Conservation (phyloP, 2,888 invertebrate species). For the Eulithis testata region DNA sequence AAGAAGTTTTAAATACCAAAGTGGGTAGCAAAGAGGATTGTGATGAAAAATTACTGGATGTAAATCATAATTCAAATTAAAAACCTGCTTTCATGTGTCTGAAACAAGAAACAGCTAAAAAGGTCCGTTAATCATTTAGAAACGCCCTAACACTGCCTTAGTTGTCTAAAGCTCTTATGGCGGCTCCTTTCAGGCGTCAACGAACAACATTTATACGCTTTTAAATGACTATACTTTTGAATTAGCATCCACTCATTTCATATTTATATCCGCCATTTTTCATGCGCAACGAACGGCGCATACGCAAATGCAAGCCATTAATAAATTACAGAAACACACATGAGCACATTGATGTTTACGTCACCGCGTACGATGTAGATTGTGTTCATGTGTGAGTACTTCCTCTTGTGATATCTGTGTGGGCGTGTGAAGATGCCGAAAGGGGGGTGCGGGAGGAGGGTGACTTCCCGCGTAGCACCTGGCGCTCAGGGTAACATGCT, state of each 20-base stretch:
- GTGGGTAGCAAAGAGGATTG: not conserved
- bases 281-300: slow-evolving; percentile 70
- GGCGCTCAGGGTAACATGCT: slow-evolving; percentile 76
- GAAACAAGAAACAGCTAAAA: slow-evolving; percentile 26
- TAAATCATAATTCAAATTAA: slow-evolving; percentile 29
- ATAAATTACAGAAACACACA: slow-evolving; percentile 79
- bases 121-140: slow-evolving; percentile 36
- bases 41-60: too few relatives aligned
- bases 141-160: slow-evolving; percentile 36
- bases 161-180: slow-evolving; percentile 48
- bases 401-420: slow-evolving; percentile 59
- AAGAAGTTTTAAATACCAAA: slow-evolving; percentile 14
- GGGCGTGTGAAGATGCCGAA: slow-evolving; percentile 56
- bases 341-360: slow-evolving; percentile 59
- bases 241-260: slow-evolving; percentile 71
- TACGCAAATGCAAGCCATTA: slow-evolving; percentile 78
- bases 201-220: slow-evolving; percentile 52
- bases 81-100: slow-evolving; percentile 29
- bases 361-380: slow-evolving; percentile 49
- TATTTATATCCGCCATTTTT: slow-evolving; percentile 76
- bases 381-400: slow-evolving; percentile 54
- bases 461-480: slow-evolving; percentile 82
- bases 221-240: slow-evolving; percentile 67
- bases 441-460: slow-evolving; percentile 44
- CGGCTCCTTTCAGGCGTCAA: slow-evolving; percentile 56